These are phyloP conservation scores for Graphium colonna DNA, from an alignment of 2,888 invertebrate genomes.

Conservation along the genomic window DNA sequence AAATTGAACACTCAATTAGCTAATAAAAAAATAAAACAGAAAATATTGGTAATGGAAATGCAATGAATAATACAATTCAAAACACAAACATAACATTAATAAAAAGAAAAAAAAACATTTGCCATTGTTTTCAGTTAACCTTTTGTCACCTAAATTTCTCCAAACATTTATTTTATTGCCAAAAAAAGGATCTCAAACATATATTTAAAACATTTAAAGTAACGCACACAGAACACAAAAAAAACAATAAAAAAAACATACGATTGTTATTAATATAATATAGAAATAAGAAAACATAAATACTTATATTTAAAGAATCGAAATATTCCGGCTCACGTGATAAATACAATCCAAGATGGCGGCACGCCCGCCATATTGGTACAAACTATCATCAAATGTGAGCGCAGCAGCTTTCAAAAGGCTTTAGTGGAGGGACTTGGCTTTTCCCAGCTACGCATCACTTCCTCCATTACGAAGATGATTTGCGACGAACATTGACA, in stretches of 20 bases:
- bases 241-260: not conserved
- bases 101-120: no score
- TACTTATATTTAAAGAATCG: no score
- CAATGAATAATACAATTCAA: no score
- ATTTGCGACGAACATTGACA: conserved; percentile 1
- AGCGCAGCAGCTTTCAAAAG: not conserved
- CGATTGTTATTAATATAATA: no score
- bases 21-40: conserved; percentile 13
- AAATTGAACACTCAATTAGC: no score
- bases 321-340: conserved; percentile 27
- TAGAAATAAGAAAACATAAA: no score
- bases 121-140: no score
- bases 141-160: no score
- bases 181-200: no score
- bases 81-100: not conserved
- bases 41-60: no score
- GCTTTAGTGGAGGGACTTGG: conserved; percentile 7
- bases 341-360: conserved; percentile 12
- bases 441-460: not conserved
- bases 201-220: conserved; percentile 1
- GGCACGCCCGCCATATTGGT: not conserved
- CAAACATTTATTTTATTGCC: no score
- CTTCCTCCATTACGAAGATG: not conserved
- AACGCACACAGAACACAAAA: not conserved
- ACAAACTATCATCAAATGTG: not conserved